Conservation (phyloP, 1,140 invertebrate genomes). For the Scylla paramamosain region DNA sequence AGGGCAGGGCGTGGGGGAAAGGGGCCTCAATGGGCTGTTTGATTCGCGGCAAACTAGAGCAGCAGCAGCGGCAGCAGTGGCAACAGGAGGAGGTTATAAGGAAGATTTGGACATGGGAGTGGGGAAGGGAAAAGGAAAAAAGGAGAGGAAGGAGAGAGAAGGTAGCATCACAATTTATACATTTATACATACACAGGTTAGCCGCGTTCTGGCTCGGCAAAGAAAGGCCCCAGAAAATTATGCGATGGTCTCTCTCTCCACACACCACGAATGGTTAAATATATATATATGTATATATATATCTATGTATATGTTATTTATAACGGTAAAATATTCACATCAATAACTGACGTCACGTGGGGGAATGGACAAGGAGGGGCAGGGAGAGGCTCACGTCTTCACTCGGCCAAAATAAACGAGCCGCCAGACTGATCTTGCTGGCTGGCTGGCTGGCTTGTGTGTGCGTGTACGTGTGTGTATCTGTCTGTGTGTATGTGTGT, state of each 20-base stretch:
- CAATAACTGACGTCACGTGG: not conserved
- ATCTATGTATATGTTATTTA: conserved; percentile 43
- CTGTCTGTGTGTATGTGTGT: not conserved
- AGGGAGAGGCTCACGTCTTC: not conserved
- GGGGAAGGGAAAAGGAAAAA: not conserved
- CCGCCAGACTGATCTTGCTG: not conserved
- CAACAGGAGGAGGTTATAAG: not conserved
- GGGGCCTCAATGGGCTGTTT: not conserved
- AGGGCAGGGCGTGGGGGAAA: no score
- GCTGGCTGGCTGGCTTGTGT: not conserved
- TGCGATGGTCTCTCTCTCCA: not conserved
- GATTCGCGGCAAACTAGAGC: not conserved
- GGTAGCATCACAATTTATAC: conserved; percentile 1
- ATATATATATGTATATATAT: conserved; percentile 30
- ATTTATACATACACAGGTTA: conserved; percentile 24
- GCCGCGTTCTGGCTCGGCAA: not conserved
- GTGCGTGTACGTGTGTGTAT: not conserved
- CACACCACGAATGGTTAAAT: not conserved
- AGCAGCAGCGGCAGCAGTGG: not conserved
- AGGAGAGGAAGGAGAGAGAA: no score
- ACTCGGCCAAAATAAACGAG: not conserved
- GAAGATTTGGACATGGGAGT: not conserved
- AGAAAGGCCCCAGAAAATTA: not conserved
- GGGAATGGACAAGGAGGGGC: not conserved
- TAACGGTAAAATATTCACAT: not conserved